These are phyloP conservation scores for Oxytorus armatus DNA, from an alignment of 2,888 invertebrate species.

Conservation along the genomic window DNA sequence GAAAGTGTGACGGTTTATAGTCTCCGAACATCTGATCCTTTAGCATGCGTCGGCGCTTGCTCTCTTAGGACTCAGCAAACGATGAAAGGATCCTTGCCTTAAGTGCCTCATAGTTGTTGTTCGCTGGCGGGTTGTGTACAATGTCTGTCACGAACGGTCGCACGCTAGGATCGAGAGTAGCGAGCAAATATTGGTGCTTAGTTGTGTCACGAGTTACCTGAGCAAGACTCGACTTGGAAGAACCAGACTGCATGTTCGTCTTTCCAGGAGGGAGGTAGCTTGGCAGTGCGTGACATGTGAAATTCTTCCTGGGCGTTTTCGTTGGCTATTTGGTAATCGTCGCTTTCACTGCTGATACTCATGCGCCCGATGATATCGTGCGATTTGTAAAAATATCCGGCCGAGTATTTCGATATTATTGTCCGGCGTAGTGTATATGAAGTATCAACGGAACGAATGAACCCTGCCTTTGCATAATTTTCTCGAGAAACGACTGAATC, in stretches of 20 bases:
- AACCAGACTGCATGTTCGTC: slow-evolving; percentile 18
- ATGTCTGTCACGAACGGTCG: slow-evolving; percentile 24
- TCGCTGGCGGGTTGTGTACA: background rate
- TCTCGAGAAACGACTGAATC: no score
- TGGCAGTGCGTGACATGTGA: background rate
- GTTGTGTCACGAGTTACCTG: background rate
- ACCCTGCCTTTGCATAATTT: no score
- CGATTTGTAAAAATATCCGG: no score
- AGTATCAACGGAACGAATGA: no score
- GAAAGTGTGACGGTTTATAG: slow-evolving; percentile 34
- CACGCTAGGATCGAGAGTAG: slow-evolving; percentile 1
- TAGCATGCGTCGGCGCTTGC: slow-evolving; percentile 12
- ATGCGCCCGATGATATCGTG: no score
- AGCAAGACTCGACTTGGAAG: slow-evolving; percentile 15
- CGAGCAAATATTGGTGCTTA: slow-evolving; percentile 7
- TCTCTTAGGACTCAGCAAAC: slow-evolving; percentile 29
- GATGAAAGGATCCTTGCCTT: background rate
- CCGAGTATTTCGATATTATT: no score
- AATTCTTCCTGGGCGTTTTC: background rate
- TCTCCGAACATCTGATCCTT: slow-evolving; percentile 27
- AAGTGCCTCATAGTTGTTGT: background rate
- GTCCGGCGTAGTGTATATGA: no score
- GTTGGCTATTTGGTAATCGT: background rate
- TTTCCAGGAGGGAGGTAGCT: slow-evolving; percentile 38
- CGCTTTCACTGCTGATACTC: no score